These are phyloP conservation scores for Percopsis omiscomaycus DNA, from an alignment of 2,797 vertebrate genomes.

Conservation along the genomic window DNA sequence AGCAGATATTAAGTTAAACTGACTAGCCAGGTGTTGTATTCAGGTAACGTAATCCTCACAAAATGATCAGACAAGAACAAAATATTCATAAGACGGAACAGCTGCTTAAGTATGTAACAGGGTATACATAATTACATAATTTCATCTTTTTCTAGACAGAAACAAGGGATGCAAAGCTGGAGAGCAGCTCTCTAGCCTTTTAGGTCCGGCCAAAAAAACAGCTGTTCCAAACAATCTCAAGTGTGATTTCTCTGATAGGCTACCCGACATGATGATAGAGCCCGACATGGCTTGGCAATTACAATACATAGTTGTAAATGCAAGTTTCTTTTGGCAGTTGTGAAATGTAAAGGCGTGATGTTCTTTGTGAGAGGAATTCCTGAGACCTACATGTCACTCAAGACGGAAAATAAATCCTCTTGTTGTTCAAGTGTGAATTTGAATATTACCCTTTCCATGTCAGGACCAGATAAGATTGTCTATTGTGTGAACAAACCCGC, in stretches of 20 bases:
- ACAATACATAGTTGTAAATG: background rate
- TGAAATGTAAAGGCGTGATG: background rate
- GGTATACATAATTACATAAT: background rate
- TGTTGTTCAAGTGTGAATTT: background rate
- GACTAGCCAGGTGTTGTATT: background rate
- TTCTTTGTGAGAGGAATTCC: background rate
- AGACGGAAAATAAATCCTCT: background rate
- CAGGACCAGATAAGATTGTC: too few relatives aligned
- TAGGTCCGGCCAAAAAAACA: background rate
- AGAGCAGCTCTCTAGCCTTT: background rate
- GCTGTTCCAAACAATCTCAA: background rate
- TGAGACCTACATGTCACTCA: background rate
- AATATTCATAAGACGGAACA: background rate
- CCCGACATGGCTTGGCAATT: too few relatives aligned
- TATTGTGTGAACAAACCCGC: too few relatives aligned
- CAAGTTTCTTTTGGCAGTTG: background rate
- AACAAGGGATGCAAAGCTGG: background rate
- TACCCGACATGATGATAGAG: too few relatives aligned
- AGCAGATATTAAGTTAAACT: background rate
- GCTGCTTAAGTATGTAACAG: background rate
- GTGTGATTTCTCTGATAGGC: too few relatives aligned
- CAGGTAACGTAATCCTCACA: background rate
- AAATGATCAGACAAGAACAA: too few relatives aligned
- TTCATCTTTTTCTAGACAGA: background rate
- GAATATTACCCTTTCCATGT: background rate